phyloP scores from a whole-genome alignment of 2,113 vertebrate species.

The Chaetorhynchus papuensis region DNA sequence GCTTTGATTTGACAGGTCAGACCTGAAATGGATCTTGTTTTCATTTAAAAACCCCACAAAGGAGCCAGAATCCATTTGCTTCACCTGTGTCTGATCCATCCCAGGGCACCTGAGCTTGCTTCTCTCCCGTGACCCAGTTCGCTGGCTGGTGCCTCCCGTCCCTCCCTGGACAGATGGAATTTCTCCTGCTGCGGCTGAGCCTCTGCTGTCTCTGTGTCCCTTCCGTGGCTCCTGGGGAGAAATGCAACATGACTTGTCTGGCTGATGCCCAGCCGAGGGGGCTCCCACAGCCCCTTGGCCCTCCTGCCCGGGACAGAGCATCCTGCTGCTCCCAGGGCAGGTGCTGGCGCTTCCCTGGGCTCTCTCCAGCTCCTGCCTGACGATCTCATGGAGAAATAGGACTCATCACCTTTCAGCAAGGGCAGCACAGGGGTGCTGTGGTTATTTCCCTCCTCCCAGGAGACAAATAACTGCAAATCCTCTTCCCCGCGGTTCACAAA shows the following conservation, averaged over 20 bases:
- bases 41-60: background rate
- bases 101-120: background rate
- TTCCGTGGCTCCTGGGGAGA: background rate
- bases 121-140: background rate
- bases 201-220: background rate
- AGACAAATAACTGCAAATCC: background rate
- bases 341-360: fast-evolving
- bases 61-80: background rate
- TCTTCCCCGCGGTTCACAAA: background rate
- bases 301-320: fast-evolving
- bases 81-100: background rate
- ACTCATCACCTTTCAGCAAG: background rate
- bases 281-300: background rate
- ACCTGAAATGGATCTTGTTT: background rate
- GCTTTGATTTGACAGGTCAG: background rate
- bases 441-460: background rate
- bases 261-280: background rate
- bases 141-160: fast-evolving
- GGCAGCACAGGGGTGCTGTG: background rate
- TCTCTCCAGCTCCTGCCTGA: fast-evolving
- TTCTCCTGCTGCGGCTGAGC: fast-evolving
- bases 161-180: background rate
- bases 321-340: background rate
- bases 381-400: fast-evolving
- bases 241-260: background rate